A percentile compares a stretch with the other conserved stretches of the same genome.
phyloP scores from a whole-genome alignment of 1,140 invertebrate genomes.

The Drosophila rhopaloa region DNA sequence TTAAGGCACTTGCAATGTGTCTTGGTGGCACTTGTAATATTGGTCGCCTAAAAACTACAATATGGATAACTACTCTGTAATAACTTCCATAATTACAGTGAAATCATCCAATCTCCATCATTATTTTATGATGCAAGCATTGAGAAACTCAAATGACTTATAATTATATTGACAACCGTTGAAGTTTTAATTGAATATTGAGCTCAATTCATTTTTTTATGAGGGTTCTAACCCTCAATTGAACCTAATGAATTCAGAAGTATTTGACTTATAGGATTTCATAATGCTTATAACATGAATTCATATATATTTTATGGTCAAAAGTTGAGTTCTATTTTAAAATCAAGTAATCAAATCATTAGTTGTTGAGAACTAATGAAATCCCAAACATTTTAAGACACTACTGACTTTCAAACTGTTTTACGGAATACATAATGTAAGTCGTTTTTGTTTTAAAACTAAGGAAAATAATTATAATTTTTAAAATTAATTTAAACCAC shows the following conservation, averaged over 20 bases:
- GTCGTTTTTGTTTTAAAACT: no score
- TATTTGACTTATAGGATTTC: neutral
- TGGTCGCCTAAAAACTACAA: neutral
- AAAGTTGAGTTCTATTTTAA: no score
- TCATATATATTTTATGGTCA: neutral
- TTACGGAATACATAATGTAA: no score
- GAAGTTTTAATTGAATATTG: conserved; percentile 11
- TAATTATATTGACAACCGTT: conserved; percentile 14
- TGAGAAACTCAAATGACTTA: neutral
- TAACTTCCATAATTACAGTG: neutral
- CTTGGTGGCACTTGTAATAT: neutral
- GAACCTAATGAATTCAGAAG: conserved; percentile 8
- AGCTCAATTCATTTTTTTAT: conserved; percentile 19
- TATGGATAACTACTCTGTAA: neutral
- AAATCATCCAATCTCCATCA: neutral
- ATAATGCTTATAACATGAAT: neutral
- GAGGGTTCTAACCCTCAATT: conserved; percentile 25
- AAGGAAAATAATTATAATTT: no score
- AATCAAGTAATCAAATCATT: no score
- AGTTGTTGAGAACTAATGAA: no score
- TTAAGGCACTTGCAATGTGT: conserved; percentile 13
- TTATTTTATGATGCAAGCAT: neutral
- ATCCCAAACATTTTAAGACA: no score
- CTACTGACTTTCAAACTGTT: no score
- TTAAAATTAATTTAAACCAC: no score